Percentiles rank a stretch among this genome's conserved stretches.
phyloP scores from a whole-genome alignment of 2,888 invertebrate species.

The Macrophya alboannulata region DNA sequence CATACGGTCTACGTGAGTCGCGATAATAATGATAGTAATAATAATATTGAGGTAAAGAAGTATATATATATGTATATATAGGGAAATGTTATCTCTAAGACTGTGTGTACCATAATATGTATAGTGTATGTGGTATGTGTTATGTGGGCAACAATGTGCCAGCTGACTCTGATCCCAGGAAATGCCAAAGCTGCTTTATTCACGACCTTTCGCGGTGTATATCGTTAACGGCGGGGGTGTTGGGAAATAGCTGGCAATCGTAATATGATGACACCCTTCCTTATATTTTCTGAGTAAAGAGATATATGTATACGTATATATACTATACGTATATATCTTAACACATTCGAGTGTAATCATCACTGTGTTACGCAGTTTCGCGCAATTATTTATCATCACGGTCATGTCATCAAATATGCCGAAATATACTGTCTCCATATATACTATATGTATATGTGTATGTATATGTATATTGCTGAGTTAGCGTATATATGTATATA shows the following conservation, averaged over 20 bases:
- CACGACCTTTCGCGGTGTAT: neutral
- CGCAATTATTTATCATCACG: constrained; percentile 18
- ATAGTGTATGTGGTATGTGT: neutral
- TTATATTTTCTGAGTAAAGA: neutral
- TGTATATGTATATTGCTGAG: neutral
- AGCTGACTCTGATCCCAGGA: constrained; percentile 20
- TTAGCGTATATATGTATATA: neutral
- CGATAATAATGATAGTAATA: neutral
- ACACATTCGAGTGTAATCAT: neutral
- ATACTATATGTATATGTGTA: neutral
- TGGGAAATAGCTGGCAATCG: constrained; percentile 36
- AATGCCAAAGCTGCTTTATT: constrained; percentile 19
- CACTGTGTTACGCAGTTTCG: constrained; percentile 33
- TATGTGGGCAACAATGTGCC: constrained; percentile 7
- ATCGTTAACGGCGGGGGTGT: neutral
- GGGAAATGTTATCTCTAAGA: constrained; percentile 3
- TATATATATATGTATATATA: neutral
- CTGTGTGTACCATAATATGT: neutral
- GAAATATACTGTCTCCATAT: constrained; percentile 13
- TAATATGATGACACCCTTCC: constrained; percentile 43
- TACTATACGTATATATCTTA: neutral
- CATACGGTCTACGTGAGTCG: constrained; percentile 3
- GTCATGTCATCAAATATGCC: constrained; percentile 30
- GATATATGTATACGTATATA: neutral
- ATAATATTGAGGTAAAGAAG: neutral